These are phyloP conservation scores for Nephrotoma flavescens DNA, from an alignment of 2,888 invertebrate genomes.

Conservation along the genomic window DNA sequence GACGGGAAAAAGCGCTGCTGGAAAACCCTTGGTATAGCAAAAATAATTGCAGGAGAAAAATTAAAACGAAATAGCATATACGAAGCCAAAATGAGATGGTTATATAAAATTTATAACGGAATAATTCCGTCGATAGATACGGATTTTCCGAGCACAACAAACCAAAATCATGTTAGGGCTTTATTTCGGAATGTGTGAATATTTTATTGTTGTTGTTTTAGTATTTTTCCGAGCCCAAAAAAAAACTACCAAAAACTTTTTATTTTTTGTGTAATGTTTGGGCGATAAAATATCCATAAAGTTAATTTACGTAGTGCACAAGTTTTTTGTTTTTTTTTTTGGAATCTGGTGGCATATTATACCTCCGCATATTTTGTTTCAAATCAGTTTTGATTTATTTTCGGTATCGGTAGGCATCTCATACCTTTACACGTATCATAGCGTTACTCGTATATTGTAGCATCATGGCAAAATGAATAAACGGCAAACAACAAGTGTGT, in stretches of 20 bases:
- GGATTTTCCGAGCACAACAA: not conserved
- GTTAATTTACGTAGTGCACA: not conserved
- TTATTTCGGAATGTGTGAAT: not conserved
- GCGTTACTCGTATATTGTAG: not conserved
- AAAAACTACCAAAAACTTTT: not conserved
- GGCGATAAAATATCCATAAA: not conserved
- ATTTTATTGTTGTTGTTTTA: not conserved
- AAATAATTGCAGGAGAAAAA: not conserved
- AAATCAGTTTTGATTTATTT: not conserved
- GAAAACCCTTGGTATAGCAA: constrained; percentile 3
- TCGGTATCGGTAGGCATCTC: not conserved
- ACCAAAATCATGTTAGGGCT: not conserved
- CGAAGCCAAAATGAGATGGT: not conserved
- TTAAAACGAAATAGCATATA: not conserved
- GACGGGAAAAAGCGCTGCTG: not conserved
- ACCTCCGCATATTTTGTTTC: not conserved
- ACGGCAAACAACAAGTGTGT: not conserved
- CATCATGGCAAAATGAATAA: not conserved
- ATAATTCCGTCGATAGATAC: not conserved
- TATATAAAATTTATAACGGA: not conserved
- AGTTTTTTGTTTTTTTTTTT: not conserved
- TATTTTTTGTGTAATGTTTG: not conserved
- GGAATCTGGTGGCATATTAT: not conserved
- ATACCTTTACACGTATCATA: not conserved
- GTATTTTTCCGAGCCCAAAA: not conserved